Conservation (phyloP, 2,113 vertebrate species). For the Callaeas wilsoni region DNA sequence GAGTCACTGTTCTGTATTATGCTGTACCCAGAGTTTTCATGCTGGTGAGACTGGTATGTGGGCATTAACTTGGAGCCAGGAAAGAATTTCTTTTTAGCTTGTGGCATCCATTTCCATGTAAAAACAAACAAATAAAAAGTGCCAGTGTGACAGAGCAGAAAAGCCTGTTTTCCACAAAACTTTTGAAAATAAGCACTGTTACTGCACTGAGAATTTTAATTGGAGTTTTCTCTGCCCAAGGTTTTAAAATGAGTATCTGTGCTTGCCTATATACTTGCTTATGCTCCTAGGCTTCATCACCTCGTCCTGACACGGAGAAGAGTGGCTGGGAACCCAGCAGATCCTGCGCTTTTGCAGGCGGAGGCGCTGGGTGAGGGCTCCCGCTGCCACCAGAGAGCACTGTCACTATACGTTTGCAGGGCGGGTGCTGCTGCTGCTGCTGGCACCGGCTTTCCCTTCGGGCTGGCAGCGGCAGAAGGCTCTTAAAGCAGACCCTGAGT, state of each 20-base stretch:
- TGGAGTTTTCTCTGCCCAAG: background rate
- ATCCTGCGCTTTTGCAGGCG: rapidly evolving
- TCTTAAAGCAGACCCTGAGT: background rate
- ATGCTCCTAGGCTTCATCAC: background rate
- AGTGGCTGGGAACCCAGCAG: background rate
- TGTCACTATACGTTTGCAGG: background rate
- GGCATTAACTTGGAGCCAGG: background rate
- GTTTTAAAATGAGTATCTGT: background rate
- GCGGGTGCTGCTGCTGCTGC: background rate
- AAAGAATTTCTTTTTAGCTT: background rate
- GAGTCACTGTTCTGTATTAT: background rate
- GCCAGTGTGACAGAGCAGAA: background rate
- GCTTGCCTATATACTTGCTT: background rate
- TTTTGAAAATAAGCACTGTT: background rate
- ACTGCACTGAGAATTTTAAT: background rate
- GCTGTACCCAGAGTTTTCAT: background rate
- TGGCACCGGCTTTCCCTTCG: background rate
- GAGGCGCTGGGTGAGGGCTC: background rate
- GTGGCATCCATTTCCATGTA: background rate
- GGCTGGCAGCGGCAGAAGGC: background rate
- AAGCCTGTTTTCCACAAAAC: background rate
- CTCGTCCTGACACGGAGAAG: background rate
- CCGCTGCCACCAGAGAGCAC: conserved; percentile 35
- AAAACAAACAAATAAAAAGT: background rate
- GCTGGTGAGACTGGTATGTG: background rate